Evolutionary conservation across 2,888 invertebrate genomes (phyloP).

Genomic region (Trichogramma evanescens): DNA sequence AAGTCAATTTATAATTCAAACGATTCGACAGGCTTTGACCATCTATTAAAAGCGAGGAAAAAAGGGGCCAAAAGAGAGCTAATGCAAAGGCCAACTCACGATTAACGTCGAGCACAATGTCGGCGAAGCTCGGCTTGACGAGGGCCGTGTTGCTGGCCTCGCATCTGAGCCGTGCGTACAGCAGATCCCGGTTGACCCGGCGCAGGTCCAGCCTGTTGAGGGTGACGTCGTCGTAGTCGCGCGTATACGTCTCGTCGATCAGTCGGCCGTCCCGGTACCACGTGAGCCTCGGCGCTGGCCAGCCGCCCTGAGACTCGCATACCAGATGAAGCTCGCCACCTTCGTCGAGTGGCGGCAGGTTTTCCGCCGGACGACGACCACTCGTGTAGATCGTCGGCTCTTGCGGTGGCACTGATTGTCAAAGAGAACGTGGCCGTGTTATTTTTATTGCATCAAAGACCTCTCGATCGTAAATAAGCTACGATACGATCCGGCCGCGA

Average conservation of each 20-base stretch:
- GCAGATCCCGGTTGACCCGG: conserved; percentile 63
- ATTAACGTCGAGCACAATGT: conserved; percentile 38
- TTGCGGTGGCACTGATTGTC: conserved; percentile 35
- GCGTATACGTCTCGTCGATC: conserved; percentile 64
- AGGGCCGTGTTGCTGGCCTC: conserved; percentile 80
- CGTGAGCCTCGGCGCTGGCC: conserved; percentile 70
- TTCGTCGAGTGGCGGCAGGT: conserved; percentile 35
- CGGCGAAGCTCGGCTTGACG: conserved; percentile 55
- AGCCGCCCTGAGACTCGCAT: conserved; percentile 44
- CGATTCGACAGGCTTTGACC: too few relatives aligned
- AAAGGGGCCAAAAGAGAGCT: too few relatives aligned
- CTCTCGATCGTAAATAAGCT: too few relatives aligned
- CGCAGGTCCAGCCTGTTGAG: conserved; percentile 70
- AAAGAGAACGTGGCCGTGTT: not conserved
- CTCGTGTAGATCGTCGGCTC: conserved; percentile 35
- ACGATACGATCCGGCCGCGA: too few relatives aligned
- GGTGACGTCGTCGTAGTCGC: conserved; percentile 66
- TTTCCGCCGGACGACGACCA: conserved; percentile 29
- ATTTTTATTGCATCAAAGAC: too few relatives aligned
- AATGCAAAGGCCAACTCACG: conserved; percentile 29
- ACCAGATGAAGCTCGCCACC: conserved; percentile 33
- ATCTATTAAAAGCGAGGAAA: too few relatives aligned
- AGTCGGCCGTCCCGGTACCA: conserved; percentile 71
- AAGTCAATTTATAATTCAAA: too few relatives aligned
- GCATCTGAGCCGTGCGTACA: conserved; percentile 76